These are phyloP conservation scores for Chrysochloris asiatica DNA, from an alignment of 2,113 vertebrate genomes.

Conservation along the genomic window DNA sequence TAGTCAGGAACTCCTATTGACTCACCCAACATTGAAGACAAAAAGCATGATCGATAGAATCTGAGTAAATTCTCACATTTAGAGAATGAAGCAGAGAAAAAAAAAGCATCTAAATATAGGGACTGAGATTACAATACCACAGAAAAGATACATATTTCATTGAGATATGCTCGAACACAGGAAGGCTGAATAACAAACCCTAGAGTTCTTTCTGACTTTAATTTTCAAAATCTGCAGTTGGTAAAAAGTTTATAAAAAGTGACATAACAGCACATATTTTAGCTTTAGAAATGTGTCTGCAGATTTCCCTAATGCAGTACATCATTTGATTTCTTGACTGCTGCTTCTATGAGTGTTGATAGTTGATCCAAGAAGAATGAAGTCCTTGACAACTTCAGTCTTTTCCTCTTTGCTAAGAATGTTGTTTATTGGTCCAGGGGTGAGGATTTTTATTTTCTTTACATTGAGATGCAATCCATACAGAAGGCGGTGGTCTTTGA, in stretches of 20 bases:
- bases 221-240: neutral
- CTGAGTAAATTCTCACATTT: neutral
- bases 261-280: neutral
- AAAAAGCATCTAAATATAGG: neutral
- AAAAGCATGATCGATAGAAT: neutral
- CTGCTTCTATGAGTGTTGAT: too few species aligned
- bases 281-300: neutral
- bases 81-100: neutral
- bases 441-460: too few species aligned
- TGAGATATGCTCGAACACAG: neutral
- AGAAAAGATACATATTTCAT: neutral
- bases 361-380: too few species aligned
- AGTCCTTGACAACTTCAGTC: too few species aligned
- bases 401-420: too few species aligned
- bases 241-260: neutral
- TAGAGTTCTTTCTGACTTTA: neutral
- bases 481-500: too few species aligned
- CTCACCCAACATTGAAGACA: neutral
- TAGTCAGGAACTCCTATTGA: neutral
- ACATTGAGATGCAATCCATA: too few species aligned
- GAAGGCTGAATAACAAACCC: neutral
- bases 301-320: too few species aligned
- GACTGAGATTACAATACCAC: fast-evolving
- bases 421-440: too few species aligned
- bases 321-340: too few species aligned